Conservation (phyloP, 1,140 invertebrate genomes). For the Macrobrachium nipponense region DNA sequence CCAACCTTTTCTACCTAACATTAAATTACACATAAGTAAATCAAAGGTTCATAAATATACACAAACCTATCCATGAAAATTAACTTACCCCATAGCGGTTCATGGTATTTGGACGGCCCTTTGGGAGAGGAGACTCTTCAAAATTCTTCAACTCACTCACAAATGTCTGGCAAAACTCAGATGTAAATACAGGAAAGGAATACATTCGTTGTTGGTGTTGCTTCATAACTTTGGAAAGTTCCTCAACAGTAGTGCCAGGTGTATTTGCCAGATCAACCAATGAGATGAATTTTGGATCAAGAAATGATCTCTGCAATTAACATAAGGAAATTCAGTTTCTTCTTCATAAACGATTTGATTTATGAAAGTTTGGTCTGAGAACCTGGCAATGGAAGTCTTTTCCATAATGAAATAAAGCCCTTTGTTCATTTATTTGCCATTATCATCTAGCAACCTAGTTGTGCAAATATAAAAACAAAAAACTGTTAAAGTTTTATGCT, state of each 20-base stretch:
- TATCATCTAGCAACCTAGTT: too few relatives aligned
- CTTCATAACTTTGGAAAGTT: neutral
- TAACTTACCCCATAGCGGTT: slow-evolving; percentile 70
- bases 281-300: slow-evolving; percentile 31
- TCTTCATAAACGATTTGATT: too few relatives aligned
- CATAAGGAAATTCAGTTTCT: too few relatives aligned
- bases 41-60: neutral
- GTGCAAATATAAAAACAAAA: too few relatives aligned
- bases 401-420: too few relatives aligned
- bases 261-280: slow-evolving; percentile 4
- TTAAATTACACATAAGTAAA: neutral
- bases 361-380: too few relatives aligned
- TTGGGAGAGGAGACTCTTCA: slow-evolving; percentile 68
- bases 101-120: slow-evolving; percentile 71
- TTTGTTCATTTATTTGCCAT: too few relatives aligned
- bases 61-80: neutral
- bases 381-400: too few relatives aligned
- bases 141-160: slow-evolving; percentile 69
- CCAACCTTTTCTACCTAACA: neutral
- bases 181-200: slow-evolving; percentile 69
- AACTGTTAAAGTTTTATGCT: too few relatives aligned
- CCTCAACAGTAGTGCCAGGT: neutral
- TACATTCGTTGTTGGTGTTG: slow-evolving; percentile 60
- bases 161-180: slow-evolving; percentile 68
- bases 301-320: slow-evolving; percentile 35